Evolutionary conservation across 2,797 vertebrate species (phyloP).

Genomic region (Arnoldichthys spilopterus): DNA sequence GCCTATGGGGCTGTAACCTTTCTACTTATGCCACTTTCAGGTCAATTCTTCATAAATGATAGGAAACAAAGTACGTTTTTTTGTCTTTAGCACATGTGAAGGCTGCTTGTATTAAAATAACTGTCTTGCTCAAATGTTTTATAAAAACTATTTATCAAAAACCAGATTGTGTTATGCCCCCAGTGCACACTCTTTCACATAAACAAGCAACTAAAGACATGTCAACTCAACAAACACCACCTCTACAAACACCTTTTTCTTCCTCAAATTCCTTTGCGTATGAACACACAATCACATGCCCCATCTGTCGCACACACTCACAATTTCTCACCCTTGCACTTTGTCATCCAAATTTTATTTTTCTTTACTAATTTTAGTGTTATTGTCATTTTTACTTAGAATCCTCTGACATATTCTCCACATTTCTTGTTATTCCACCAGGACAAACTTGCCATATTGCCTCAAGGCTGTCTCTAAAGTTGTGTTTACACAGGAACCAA

Average conservation of each 20-base stretch:
- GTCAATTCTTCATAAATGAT: too few species aligned
- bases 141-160: too few species aligned
- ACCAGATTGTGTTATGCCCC: too few species aligned
- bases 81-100: too few species aligned
- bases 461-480: background rate
- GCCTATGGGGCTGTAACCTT: too few species aligned
- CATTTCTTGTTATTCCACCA: background rate
- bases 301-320: background rate
- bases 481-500: background rate
- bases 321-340: background rate
- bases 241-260: background rate
- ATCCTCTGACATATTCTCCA: background rate
- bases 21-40: too few species aligned
- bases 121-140: too few species aligned
- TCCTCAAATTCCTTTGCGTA: background rate
- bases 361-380: background rate
- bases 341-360: background rate
- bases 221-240: background rate
- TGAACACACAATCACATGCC: background rate
- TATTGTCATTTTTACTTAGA: constrained; percentile 2
- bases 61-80: too few species aligned
- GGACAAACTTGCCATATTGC: background rate
- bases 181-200: too few species aligned
- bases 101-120: too few species aligned
- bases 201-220: background rate